Percentiles rank a stretch among this genome's conserved stretches.
These are phyloP conservation scores for Allacma fusca DNA, from an alignment of 2,888 invertebrate genomes.

Conservation along the genomic window DNA sequence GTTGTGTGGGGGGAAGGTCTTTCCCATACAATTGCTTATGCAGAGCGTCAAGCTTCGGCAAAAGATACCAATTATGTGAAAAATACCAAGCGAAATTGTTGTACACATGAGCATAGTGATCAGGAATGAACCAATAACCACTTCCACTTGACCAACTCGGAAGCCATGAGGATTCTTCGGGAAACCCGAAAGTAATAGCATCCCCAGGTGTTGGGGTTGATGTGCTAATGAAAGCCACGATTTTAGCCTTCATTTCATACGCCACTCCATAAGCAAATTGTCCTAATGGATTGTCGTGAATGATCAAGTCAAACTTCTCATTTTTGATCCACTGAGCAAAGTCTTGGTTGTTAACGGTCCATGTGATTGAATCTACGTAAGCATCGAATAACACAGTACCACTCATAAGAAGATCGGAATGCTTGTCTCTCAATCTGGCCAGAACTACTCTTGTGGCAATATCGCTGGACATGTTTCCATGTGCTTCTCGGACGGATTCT, in stretches of 20 bases:
- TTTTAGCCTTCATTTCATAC: background rate
- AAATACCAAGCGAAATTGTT: background rate
- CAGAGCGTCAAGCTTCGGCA: background rate
- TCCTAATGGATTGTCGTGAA: background rate
- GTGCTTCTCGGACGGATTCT: too few relatives aligned
- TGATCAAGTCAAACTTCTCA: background rate
- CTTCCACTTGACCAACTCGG: constrained; percentile 39
- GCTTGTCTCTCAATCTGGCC: background rate
- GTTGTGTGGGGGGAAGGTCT: background rate
- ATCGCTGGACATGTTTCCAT: too few relatives aligned
- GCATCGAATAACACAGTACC: background rate
- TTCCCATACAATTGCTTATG: background rate
- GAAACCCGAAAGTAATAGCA: constrained; percentile 47
- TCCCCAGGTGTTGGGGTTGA: background rate
- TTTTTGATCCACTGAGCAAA: background rate
- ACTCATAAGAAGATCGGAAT: background rate
- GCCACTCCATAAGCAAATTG: background rate
- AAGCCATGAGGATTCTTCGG: constrained; percentile 46
- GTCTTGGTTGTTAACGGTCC: background rate
- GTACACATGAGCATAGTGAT: constrained; percentile 1
- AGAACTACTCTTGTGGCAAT: background rate
- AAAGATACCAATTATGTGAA: background rate
- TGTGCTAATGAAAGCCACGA: background rate
- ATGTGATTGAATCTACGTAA: too few relatives aligned
- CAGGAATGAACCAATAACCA: background rate